Conservation (phyloP, 2,888 invertebrate species). For the Pocota personata region DNA sequence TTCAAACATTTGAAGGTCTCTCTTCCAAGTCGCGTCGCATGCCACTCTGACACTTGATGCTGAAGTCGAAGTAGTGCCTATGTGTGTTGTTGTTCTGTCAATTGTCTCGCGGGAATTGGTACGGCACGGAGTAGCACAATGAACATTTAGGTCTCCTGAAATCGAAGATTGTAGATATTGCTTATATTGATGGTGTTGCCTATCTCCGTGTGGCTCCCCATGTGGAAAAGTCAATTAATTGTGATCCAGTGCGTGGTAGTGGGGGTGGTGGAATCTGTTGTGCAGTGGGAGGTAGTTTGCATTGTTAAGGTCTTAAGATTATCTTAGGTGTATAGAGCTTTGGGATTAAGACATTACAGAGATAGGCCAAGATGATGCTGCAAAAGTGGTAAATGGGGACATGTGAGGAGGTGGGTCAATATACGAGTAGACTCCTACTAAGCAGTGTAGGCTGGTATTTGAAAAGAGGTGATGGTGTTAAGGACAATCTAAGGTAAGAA, state of each 20-base stretch:
- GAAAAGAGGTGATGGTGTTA: too few species aligned
- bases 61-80: background rate
- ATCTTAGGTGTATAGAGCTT: background rate
- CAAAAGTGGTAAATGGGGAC: background rate
- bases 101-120: slow-evolving; percentile 61
- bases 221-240: slow-evolving; percentile 49
- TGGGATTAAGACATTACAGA: background rate
- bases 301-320: background rate
- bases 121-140: slow-evolving; percentile 55
- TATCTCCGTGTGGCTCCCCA: background rate
- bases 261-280: slow-evolving; percentile 1
- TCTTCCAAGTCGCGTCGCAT: slow-evolving; percentile 29
- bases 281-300: slow-evolving; percentile 9
- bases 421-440: too few species aligned
- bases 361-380: background rate
- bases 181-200: slow-evolving; percentile 5
- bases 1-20: slow-evolving; percentile 70
- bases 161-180: slow-evolving; percentile 56
- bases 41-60: slow-evolving; percentile 59
- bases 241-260: slow-evolving; percentile 36
- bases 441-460: too few species aligned
- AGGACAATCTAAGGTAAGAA: too few species aligned
- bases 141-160: slow-evolving; percentile 67
- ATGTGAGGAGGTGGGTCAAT: too few species aligned
- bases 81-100: slow-evolving; percentile 25